Percentiles rank a stretch among this genome's conserved stretches.
phyloP scores from a whole-genome alignment of 2,797 vertebrate species.

The Clarias pachynema region DNA sequence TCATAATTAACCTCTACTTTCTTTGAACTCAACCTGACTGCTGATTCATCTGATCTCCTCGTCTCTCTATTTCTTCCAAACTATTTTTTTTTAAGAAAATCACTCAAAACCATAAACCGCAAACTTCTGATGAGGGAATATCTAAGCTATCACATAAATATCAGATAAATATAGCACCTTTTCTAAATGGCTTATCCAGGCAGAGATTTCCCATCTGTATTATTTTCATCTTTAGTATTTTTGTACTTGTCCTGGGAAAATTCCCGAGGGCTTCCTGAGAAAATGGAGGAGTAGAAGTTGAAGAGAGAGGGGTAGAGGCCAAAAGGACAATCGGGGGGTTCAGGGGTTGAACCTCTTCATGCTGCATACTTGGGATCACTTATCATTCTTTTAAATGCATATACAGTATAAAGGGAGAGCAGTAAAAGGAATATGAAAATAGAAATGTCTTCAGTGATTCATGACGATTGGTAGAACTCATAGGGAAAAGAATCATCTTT shows the following conservation, averaged over 20 bases:
- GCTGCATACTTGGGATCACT: neutral
- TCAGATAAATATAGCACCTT: conserved; percentile 81
- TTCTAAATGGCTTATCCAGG: conserved; percentile 68
- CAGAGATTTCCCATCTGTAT: conserved; percentile 52
- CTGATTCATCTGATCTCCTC: neutral
- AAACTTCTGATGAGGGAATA: conserved; percentile 39
- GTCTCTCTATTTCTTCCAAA: neutral
- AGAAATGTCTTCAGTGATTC: neutral
- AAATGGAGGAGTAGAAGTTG: neutral
- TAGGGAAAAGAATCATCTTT: neutral
- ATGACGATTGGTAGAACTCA: neutral
- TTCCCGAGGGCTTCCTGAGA: conserved; percentile 72
- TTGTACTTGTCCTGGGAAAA: conserved; percentile 64
- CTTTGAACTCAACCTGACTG: neutral
- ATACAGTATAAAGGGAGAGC: neutral
- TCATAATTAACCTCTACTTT: conserved; percentile 12
- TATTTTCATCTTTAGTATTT: conserved; percentile 58
- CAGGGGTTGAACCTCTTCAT: neutral
- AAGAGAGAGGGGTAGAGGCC: neutral
- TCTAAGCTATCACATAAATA: conserved; percentile 69
- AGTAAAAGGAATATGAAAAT: neutral
- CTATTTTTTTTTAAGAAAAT: neutral
- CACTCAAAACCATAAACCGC: neutral
- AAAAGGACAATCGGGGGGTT: neutral
- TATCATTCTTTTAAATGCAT: neutral